Evolutionary conservation across 2,888 invertebrate genomes (phyloP), one percentile per base, ranked within the genome.

Genomic region (Azorinus chamasolen): DNA sequence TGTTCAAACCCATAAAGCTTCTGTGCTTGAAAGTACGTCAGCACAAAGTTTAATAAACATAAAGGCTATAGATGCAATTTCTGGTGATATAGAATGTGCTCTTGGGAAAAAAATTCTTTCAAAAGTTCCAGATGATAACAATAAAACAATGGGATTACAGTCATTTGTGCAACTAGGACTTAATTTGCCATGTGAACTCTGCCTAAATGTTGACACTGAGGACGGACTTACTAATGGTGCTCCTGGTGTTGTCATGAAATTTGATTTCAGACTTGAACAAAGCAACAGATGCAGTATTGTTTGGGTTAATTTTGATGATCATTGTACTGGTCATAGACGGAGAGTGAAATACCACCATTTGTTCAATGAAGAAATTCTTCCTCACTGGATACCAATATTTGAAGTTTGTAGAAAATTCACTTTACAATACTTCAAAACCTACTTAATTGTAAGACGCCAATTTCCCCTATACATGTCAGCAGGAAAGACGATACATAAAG

Each of bases 401-500:
- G 63, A 63, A 41, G 50, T 50, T 27, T 50, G 50, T 24, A 45
- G 70, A 43, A 62, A 55, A 37, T 63, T 71, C 20, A 37, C 55
- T 24, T 46, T 22, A 22, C 46, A 54, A 16, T 57, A 70, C 46
- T 25, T 63, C 37, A 66, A 78, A 59, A 25, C 59, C 3, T 54
- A 55, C 24, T 8, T 24, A 10, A 41, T 80, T 46, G 39, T 51
- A 0, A 25, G 79, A 24, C 48, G 59, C 0, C 83, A 79, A 48
- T 83, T 79, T 54, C 79, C 77, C 12, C 25, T 83, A 16, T 45
- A 18, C 14, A 45, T 68, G n/a, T 41, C 76, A n/a, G 78, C 80
- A 46, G 80, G 66, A 51, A 82, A 76, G 53, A 79, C 79, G 24
- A 64, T 82, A 24, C 78, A 79, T 48, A 76, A 73, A 69, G 58